Evolutionary conservation across 2,888 invertebrate genomes (phyloP).

Genomic region (Andrena praecox): DNA sequence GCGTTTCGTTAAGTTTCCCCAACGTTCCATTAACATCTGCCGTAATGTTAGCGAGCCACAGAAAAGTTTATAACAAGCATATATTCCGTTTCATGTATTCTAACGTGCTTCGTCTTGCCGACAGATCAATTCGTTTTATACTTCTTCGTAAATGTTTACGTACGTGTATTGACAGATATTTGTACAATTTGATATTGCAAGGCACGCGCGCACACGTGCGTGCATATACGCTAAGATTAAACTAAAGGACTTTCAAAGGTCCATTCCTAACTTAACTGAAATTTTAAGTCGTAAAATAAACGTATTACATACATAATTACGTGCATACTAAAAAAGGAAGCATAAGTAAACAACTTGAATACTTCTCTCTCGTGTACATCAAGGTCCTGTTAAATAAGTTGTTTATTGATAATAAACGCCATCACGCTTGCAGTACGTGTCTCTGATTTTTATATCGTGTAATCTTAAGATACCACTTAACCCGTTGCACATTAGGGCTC

Average conservation of each 20-base stretch:
- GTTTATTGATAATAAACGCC: slow-evolving; percentile 85
- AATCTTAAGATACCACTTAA: slow-evolving; percentile 16
- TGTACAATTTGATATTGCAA: slow-evolving; percentile 35
- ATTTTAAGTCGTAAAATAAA: slow-evolving; percentile 81
- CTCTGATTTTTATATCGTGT: slow-evolving; percentile 36
- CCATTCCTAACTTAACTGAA: slow-evolving; percentile 78
- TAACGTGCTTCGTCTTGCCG: slow-evolving; percentile 35
- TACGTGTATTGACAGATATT: slow-evolving; percentile 30
- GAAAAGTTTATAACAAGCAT: slow-evolving; percentile 11
- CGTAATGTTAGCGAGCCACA: slow-evolving; percentile 7
- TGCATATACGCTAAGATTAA: slow-evolving; percentile 17
- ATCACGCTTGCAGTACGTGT: slow-evolving; percentile 82
- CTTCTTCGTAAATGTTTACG: slow-evolving; percentile 20
- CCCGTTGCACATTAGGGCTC: background rate
- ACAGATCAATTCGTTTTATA: slow-evolving; percentile 23
- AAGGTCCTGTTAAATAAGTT: slow-evolving; percentile 85
- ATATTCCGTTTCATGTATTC: slow-evolving; percentile 16
- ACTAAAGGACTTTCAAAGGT: slow-evolving; percentile 53
- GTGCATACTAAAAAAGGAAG: slow-evolving; percentile 77
- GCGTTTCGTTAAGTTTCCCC: slow-evolving; percentile 3
- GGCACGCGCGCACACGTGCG: background rate
- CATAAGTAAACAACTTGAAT: slow-evolving; percentile 81
- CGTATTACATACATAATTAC: slow-evolving; percentile 80
- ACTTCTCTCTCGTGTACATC: slow-evolving; percentile 84
- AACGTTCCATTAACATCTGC: slow-evolving; percentile 3